Evolutionary conservation across 2,113 vertebrate species (phyloP), one percentile per base, ranked within the genome.

Genomic region (Dolichotis patagonum): DNA sequence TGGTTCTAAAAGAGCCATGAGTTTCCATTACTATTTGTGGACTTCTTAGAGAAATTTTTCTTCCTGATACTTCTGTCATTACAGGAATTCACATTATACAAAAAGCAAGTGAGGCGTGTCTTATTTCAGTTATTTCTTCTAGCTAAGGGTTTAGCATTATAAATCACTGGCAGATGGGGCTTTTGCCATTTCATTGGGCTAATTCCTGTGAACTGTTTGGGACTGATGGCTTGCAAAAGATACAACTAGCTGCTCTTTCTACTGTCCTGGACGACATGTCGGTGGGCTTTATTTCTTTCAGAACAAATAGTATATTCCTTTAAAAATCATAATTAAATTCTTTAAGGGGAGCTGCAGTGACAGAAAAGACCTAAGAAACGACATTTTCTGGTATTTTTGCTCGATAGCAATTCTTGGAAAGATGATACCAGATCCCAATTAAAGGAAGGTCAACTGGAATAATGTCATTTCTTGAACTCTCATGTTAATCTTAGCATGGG

Each of bases 291-390:
- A 65, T 88, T 71, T 7, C 14, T 69, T 73, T 86, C 13, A 49
- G 14, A 19, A 80, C 91, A 78, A 88, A 43, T 54, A 73, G 19
- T n/a, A 43, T 43, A 41, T 49, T 83, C 5, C 35, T 54, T 73
- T 65, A 93, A 93, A 88, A 85, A 77, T 26, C 52, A 88, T 54
- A 73, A 54, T 1, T 82, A 78, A 94, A 93, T 91, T 91, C 30
- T 85, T 96, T 75, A 52, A 54, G 24, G 32, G 49, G 12, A n/a
- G 35, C 26, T 67, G 8, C 26, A 46, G 1, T 77, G 65, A 89
- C 24, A 46, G 24, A 52, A 32, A 78, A 49, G 46, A 16, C 24
- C 35, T 62, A 65, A 94, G 62, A 96, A 69, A 28, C 30, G 26
- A 67, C 54, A 78, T 81, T 81, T 56, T 46, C 56, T 81, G 38